Evolutionary conservation across 2,888 invertebrate genomes (phyloP).

Genomic region (Augiades crinisus): DNA sequence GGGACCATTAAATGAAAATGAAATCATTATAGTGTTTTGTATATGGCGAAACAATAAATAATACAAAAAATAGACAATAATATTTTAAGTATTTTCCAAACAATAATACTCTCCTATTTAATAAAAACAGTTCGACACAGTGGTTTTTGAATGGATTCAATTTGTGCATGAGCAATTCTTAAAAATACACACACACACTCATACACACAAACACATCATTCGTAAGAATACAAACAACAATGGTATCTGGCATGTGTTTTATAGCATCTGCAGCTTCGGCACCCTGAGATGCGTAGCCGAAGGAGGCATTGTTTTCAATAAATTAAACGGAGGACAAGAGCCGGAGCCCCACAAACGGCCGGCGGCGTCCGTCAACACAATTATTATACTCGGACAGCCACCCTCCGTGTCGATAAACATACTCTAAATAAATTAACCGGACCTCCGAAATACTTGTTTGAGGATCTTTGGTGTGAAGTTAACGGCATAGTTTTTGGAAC

Average conservation of each 20-base stretch:
- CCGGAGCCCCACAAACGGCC: conserved; percentile 64
- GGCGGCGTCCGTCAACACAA: conserved; percentile 74
- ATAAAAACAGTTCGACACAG: no score
- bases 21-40: no score
- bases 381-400: conserved; percentile 80
- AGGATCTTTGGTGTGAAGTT: conserved; percentile 30
- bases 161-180: no score
- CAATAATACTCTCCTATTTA: no score
- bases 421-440: conserved; percentile 78
- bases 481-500: conserved; percentile 1
- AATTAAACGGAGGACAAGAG: conserved; percentile 73
- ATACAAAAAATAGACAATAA: no score
- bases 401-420: conserved; percentile 70
- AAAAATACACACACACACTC: no score
- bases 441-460: conserved; percentile 44
- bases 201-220: no score
- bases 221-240: no score
- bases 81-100: no score
- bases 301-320: conserved; percentile 74
- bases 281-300: conserved; percentile 22
- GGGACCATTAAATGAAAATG: no score
- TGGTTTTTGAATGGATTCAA: no score
- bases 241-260: not conserved
- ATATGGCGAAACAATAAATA: no score
- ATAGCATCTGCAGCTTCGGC: conserved; percentile 12